These are phyloP conservation scores for Anser cygnoides DNA, from an alignment of 2,113 vertebrate genomes.

Conservation along the genomic window DNA sequence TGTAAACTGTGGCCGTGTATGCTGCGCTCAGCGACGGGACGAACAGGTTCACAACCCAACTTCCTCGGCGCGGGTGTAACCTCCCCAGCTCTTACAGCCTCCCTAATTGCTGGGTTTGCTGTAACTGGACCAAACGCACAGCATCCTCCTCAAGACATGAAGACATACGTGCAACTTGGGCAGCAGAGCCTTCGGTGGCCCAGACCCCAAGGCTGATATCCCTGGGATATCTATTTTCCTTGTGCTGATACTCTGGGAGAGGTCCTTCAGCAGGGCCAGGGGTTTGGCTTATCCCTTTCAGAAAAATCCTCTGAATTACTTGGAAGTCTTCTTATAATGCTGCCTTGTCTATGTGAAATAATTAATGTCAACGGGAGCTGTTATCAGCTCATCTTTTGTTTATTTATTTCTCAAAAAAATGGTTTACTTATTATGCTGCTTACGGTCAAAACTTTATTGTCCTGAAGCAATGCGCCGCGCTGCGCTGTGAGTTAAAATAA, in stretches of 20 bases:
- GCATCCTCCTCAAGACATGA: neutral
- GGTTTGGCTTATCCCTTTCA: neutral
- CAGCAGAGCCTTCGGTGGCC: neutral
- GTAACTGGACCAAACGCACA: neutral
- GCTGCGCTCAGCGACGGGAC: neutral
- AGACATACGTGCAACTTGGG: neutral
- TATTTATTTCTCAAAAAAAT: neutral
- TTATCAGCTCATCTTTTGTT: neutral
- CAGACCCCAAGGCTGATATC: neutral
- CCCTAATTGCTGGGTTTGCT: constrained; percentile 47
- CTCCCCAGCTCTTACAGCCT: constrained; percentile 32
- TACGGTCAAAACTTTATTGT: neutral
- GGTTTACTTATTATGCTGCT: neutral
- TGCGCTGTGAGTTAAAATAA: constrained; percentile 1
- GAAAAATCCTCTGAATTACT: neutral
- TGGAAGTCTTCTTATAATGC: neutral
- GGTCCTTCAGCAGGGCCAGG: neutral
- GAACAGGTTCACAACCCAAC: constrained; percentile 53
- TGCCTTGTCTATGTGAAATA: neutral
- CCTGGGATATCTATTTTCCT: neutral
- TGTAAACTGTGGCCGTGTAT: neutral
- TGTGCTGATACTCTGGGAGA: neutral
- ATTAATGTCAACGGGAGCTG: neutral
- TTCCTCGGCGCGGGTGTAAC: constrained; percentile 37
- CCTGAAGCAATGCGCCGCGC: neutral